These are phyloP conservation scores for Nanorana parkeri DNA, from an alignment of 2,113 vertebrate species.

Conservation along the genomic window DNA sequence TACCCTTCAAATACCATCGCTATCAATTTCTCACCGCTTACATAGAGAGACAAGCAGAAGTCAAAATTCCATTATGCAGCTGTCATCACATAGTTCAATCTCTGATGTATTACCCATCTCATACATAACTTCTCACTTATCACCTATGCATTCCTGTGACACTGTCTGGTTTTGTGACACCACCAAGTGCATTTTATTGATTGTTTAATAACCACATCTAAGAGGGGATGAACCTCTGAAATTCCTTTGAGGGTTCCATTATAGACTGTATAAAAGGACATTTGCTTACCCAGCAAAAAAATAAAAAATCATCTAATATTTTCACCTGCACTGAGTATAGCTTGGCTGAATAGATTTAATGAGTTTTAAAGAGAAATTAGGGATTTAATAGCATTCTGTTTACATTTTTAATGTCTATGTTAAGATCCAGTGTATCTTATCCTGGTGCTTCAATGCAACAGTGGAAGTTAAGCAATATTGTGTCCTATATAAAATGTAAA, in stretches of 20 bases:
- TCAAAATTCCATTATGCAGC: slow-evolving; percentile 39
- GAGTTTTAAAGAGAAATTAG: too few species aligned
- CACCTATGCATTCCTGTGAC: slow-evolving; percentile 10
- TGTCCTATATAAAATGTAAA: too few species aligned
- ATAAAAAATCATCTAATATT: background rate
- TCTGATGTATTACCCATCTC: slow-evolving; percentile 14
- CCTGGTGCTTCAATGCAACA: too few species aligned
- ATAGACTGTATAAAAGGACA: background rate
- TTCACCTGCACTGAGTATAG: too few species aligned
- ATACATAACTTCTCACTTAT: slow-evolving; percentile 8
- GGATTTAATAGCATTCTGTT: too few species aligned
- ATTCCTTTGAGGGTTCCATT: background rate
- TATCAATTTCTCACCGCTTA: slow-evolving; percentile 15
- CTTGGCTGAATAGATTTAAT: too few species aligned
- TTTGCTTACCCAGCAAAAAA: background rate
- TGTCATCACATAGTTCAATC: slow-evolving; percentile 21
- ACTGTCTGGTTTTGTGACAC: background rate
- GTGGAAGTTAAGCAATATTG: too few species aligned
- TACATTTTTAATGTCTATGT: too few species aligned
- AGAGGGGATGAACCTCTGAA: background rate
- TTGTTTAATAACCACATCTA: slow-evolving; percentile 1
- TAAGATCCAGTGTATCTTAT: too few species aligned
- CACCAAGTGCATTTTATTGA: background rate
- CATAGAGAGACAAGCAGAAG: slow-evolving; percentile 1
- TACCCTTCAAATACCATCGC: slow-evolving; percentile 24